Evolutionary conservation across 2,113 vertebrate species (phyloP).

Genomic region (Onychostruthus taczanowskii): DNA sequence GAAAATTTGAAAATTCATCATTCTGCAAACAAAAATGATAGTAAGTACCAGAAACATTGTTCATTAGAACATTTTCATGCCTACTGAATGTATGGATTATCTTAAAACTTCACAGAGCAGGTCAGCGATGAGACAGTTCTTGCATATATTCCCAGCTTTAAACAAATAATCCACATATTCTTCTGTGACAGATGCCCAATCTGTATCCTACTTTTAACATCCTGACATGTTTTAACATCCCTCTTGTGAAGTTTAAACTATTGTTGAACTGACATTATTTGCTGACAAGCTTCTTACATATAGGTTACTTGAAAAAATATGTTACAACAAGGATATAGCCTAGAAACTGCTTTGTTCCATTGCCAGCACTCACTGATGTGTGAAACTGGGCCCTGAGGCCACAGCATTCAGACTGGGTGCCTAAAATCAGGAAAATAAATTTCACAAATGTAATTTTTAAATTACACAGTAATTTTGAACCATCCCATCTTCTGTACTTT

Average conservation of each 20-base stretch:
- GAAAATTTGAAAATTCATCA: background rate
- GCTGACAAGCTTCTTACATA: constrained; percentile 1
- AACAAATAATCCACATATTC: background rate
- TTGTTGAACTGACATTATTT: background rate
- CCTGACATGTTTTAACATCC: background rate
- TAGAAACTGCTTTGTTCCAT: background rate
- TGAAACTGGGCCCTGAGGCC: background rate
- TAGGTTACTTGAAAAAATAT: background rate
- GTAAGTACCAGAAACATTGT: background rate
- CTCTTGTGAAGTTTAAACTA: background rate
- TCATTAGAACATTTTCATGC: background rate
- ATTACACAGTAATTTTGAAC: background rate
- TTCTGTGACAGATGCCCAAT: background rate
- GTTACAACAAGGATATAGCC: background rate
- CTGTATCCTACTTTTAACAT: background rate
- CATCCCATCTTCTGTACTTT: background rate
- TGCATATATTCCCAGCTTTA: background rate
- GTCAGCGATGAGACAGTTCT: background rate
- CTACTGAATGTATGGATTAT: background rate
- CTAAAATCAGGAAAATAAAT: background rate
- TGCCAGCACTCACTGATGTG: background rate
- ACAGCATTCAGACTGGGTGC: background rate
- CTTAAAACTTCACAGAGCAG: background rate
- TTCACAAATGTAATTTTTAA: background rate
- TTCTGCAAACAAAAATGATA: background rate